Conservation (phyloP, 2,888 invertebrate genomes). For the Hecatera dysodea region DNA sequence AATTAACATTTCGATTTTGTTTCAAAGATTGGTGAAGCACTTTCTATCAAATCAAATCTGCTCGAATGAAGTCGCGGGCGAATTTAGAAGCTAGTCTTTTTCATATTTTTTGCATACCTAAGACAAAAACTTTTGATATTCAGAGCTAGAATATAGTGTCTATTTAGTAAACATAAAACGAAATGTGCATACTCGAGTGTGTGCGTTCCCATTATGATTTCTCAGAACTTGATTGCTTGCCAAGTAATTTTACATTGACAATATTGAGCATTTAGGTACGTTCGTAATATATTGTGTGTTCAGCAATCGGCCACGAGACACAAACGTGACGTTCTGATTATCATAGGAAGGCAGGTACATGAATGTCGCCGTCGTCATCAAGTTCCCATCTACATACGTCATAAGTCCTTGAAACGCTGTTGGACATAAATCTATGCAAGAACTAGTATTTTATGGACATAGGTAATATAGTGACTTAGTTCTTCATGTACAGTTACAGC, state of each 20-base stretch:
- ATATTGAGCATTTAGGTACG: conserved; percentile 12
- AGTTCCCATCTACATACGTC: conserved; percentile 21
- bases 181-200: not conserved
- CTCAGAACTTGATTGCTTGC: conserved; percentile 17
- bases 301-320: conserved; percentile 11
- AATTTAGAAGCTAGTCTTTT: too few species aligned
- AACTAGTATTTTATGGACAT: not conserved
- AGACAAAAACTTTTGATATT: too few species aligned
- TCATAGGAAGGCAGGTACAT: conserved; percentile 4
- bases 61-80: too few species aligned
- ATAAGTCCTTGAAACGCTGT: conserved; percentile 1
- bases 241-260: conserved; percentile 21
- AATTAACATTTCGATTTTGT: too few species aligned
- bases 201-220: not conserved
- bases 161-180: not conserved
- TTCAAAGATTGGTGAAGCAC: too few species aligned
- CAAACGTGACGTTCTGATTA: conserved; percentile 29
- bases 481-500: not conserved
- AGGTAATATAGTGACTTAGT: not conserved
- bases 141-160: not conserved
- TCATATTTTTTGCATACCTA: too few species aligned
- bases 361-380: conserved; percentile 7
- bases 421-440: not conserved
- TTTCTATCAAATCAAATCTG: too few species aligned
- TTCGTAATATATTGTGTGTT: not conserved